Base-by-base conservation (phyloP, 2,113 vertebrate species). In the Hemichromis elongatus region DNA sequence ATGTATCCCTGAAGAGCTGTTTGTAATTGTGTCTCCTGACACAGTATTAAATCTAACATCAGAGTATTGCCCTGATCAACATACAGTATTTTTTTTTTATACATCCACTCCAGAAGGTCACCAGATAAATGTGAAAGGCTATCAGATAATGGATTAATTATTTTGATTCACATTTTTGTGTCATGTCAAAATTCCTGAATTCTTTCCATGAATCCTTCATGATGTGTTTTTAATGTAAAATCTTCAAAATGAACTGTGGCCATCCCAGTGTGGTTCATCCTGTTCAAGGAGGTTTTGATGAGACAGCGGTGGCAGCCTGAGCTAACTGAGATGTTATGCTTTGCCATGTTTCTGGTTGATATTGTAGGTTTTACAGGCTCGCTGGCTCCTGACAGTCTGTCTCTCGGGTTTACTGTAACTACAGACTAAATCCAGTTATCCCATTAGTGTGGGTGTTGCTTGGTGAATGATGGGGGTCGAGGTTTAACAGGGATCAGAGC, bases 371-470 rank as follows among this genome's bases (percentile, higher is more conserved):
- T 73, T 56, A 5, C 26, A 52, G 12, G 8, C 33, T 54, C 0
- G 0, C 28, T 79, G 47, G 18, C 61, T 47, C 2, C 52, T 50
- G 13, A n/a, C 30, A 40, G 82, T 78, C 82, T 84, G 82, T 77
- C 30, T 59, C 40, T 70, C 3, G 37, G 42, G 79, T 80, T 84
- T 79, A 68, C 47, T 80, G 68, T 56, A 24, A 50, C 61, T 59
- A 5, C 52, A 80, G 26, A 28, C 52, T 85, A 70, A 70, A 85
- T 80, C 83, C 83, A 80, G n/a, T 80, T 85, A 85, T 85, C 83
- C 42, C 28, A 73, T 80, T 85, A 85, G 53, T 59, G 52, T 55
- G 30, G 42, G 54, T 75, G 63, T 80, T 80, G 54, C 12, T 59
- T 30, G 78, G 55, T 42, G 40, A 14, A 45, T 70, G 66, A 68